phyloP scores from a whole-genome alignment of 2,113 vertebrate genomes.

The Cryptomyrus ogoouensis region DNA sequence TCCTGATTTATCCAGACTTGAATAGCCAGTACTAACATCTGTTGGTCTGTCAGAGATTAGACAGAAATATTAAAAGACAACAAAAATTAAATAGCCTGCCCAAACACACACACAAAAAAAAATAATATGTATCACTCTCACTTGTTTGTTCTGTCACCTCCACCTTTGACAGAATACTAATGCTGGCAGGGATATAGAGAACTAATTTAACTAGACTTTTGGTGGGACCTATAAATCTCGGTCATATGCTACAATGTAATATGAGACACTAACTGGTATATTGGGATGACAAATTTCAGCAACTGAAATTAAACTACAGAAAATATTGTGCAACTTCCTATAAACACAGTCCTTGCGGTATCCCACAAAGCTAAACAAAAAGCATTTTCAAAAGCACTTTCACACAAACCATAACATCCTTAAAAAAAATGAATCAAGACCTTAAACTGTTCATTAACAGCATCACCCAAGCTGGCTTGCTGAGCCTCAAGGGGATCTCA shows the following conservation, averaged over 20 bases:
- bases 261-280: neutral
- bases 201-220: neutral
- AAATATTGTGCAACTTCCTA: neutral
- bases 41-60: neutral
- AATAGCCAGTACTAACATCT: neutral
- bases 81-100: neutral
- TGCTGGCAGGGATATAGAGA: neutral
- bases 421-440: neutral
- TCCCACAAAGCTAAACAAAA: neutral
- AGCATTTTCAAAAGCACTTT: neutral
- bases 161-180: neutral
- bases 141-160: neutral
- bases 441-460: neutral
- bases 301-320: neutral
- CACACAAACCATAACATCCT: neutral
- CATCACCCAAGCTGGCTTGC: neutral
- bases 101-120: neutral
- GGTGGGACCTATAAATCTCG: neutral
- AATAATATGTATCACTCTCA: neutral
- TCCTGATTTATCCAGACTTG: neutral
- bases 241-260: neutral
- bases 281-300: neutral
- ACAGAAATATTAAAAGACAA: neutral
- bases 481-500: neutral
- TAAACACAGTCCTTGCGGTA: neutral